phyloP scores from a whole-genome alignment of 2,888 invertebrate genomes.

The Apamea monoglypha region DNA sequence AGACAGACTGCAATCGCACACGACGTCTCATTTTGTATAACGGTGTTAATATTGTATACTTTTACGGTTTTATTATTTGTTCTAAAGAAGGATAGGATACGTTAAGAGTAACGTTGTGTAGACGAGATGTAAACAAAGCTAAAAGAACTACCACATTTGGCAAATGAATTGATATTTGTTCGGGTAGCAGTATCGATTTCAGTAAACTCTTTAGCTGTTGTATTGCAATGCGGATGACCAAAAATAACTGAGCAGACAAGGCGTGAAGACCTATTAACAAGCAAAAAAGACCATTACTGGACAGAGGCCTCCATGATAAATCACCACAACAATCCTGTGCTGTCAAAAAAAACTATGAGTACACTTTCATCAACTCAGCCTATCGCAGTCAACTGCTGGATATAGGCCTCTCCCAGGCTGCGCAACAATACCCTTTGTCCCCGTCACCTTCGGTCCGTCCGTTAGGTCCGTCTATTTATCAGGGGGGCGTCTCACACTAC shows the following conservation, averaged over 20 bases:
- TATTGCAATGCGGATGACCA: background rate
- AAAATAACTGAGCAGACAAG: background rate
- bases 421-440: no score
- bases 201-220: background rate
- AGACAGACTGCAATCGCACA: slow-evolving; percentile 77
- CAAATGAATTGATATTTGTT: background rate
- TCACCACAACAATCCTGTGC: background rate
- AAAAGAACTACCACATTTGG: background rate
- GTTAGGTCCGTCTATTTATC: no score
- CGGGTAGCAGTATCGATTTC: background rate
- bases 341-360: background rate
- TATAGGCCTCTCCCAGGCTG: background rate
- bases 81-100: no score
- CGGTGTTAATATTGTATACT: slow-evolving; percentile 69
- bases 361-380: background rate
- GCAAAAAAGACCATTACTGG: background rate
- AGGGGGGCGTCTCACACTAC: no score
- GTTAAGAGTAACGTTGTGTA: background rate
- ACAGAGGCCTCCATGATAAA: background rate
- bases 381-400: background rate
- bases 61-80: background rate
- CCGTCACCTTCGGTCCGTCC: no score
- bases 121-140: background rate
- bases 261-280: background rate
- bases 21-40: slow-evolving; percentile 74